Evolutionary conservation across 2,888 invertebrate species (phyloP), one percentile per base, ranked within the genome.

Genomic region (Nemotelus pantherinus): DNA sequence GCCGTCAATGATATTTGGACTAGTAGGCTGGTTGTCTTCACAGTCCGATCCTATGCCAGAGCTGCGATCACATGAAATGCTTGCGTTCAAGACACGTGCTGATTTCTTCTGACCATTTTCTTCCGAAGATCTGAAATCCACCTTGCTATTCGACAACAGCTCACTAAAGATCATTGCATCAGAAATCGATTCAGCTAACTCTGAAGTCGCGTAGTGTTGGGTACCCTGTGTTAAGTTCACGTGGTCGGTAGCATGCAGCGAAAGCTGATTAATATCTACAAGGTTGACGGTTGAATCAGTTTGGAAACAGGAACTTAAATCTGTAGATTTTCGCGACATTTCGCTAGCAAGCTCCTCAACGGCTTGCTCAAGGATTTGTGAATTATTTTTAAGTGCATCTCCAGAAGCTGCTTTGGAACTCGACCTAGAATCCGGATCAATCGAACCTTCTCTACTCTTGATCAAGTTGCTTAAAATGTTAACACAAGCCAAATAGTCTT

Each of bases 31-130:
- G 47, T 72, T 72, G 45, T 72, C 74, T 48, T 74, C 74, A 43
- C 74, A 63, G 48, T 74, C 74, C 2, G 74, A 74, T n/a, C 74
- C 74, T 41, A 74, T 74, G n/a, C 74, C 74, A 47, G 74, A 74
- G 10, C 74, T 74, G 10, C 45, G 74, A 41, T 74, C 74, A 63
- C 74, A 74, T 48, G 74, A 74, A 60, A 74, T 74, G 60, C 60
- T 50, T 3, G 74, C 25, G 10, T 74, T 74, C 9, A 74, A 44
- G 60, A 47, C 50, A 39, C 63, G 60, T 2, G n/a, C 45, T 47
- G 60, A 63, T 7, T 65, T 65, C 44, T 76, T 53, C 5, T 41
- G 6, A 47, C 2, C 41, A 2, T 47, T 39, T 6, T 55, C 45
- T 3, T 10, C 41, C 41, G 60, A 25, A 41, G n/a, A 7, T 4